Evolutionary conservation across 2,888 invertebrate genomes (phyloP).

Genomic region (Limnephilus lunatus): DNA sequence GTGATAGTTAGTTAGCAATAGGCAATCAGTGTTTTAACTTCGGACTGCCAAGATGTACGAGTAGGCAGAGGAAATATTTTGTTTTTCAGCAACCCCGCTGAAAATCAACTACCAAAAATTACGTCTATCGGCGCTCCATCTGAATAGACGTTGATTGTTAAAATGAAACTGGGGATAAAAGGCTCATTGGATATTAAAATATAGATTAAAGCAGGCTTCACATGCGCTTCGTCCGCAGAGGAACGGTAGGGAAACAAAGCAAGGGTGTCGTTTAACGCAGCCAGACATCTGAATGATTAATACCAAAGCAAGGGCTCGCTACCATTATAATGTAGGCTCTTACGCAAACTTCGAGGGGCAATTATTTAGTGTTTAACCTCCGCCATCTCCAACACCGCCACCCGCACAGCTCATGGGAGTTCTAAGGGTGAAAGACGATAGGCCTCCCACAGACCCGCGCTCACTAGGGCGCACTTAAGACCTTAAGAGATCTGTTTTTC

Average conservation of each 20-base stretch:
- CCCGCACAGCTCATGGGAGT: not conserved
- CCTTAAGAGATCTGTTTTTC: not conserved
- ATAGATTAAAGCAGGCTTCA: slow-evolving; percentile 31
- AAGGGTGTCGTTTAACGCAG: slow-evolving; percentile 35
- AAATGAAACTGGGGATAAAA: not conserved
- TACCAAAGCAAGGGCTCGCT: slow-evolving; percentile 37
- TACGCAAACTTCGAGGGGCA: slow-evolving; percentile 58
- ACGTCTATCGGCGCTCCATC: not conserved
- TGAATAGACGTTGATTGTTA: not conserved
- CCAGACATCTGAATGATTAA: slow-evolving; percentile 62
- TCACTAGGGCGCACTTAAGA: not conserved
- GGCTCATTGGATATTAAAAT: slow-evolving; percentile 11
- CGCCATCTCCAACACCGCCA: not conserved
- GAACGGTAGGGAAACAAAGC: slow-evolving; percentile 44
- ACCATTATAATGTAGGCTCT: slow-evolving; percentile 54
- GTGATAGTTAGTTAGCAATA: no score
- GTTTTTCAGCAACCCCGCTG: not conserved
- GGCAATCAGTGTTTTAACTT: not conserved
- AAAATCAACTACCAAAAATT: not conserved
- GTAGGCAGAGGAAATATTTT: not conserved
- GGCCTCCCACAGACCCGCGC: not conserved
- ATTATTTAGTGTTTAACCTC: slow-evolving; percentile 64
- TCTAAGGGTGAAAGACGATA: not conserved
- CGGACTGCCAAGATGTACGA: not conserved
- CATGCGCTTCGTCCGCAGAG: not conserved